Conservation (phyloP, 2,113 vertebrate species). For the Abramis brama region DNA sequence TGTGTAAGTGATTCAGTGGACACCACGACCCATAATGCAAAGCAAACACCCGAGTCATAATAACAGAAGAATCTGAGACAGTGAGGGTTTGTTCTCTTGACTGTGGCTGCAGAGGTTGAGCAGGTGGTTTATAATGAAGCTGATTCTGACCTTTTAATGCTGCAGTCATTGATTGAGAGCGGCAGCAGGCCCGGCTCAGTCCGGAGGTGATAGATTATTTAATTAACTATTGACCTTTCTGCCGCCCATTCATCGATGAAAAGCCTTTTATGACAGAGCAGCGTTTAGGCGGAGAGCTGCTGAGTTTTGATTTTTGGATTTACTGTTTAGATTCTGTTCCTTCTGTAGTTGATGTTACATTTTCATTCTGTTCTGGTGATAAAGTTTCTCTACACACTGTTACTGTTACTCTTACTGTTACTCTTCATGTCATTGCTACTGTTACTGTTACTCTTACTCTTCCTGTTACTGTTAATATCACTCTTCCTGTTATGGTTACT, state of each 20-base stretch:
- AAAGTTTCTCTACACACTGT: conserved; percentile 7
- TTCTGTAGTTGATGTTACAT: conserved; percentile 32
- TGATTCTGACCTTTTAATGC: conserved; percentile 98
- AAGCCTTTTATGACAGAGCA: conserved; percentile 85
- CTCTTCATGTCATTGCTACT: too few species aligned
- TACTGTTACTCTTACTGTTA: not conserved
- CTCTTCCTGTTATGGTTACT: too few species aligned
- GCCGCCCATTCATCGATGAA: conserved; percentile 91
- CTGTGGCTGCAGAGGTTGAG: conserved; percentile 69
- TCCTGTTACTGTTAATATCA: too few species aligned
- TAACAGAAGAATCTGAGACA: not conserved
- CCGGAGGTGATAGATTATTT: conserved; percentile 99
- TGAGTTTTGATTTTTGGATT: conserved; percentile 78
- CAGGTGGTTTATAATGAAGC: conserved; percentile 85
- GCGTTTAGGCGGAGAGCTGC: conserved; percentile 79
- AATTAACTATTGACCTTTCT: conserved; percentile 99
- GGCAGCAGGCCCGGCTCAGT: conserved; percentile 85
- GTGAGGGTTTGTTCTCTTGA: conserved; percentile 44
- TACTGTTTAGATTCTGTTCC: conserved; percentile 60
- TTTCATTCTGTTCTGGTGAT: conserved; percentile 29
- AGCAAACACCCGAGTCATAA: not conserved
- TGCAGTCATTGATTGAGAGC: conserved; percentile 92
- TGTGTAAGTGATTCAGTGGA: conserved; percentile 72
- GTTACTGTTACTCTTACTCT: too few species aligned
- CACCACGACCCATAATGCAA: conserved; percentile 6